Conservation (phyloP, 2,888 invertebrate genomes). For the Drosophila fulvimacula region DNA sequence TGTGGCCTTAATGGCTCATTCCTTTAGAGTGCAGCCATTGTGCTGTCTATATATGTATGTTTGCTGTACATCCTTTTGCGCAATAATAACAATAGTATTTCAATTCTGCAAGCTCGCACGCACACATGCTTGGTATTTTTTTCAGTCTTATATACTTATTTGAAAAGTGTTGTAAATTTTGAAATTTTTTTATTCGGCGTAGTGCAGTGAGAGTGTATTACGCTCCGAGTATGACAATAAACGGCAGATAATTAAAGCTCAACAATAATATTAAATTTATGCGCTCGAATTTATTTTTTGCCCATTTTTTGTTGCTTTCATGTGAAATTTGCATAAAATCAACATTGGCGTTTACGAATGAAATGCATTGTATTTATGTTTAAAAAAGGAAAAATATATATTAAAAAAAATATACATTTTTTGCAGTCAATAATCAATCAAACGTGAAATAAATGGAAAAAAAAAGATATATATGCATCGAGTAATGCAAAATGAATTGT, state of each 20-base stretch:
- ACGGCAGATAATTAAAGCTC: slow-evolving; percentile 74
- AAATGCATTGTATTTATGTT: slow-evolving; percentile 48
- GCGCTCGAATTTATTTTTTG: slow-evolving; percentile 38
- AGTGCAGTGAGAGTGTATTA: slow-evolving; percentile 43
- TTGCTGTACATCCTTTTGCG: not conserved
- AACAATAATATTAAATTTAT: slow-evolving; percentile 73
- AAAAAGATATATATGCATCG: slow-evolving; percentile 7
- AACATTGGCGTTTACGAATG: slow-evolving; percentile 72
- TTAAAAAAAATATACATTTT: slow-evolving; percentile 25
- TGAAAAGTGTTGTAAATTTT: slow-evolving; percentile 6
- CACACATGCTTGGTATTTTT: slow-evolving; percentile 4
- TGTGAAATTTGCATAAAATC: slow-evolving; percentile 74
- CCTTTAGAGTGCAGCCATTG: not conserved
- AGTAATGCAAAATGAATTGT: slow-evolving; percentile 52
- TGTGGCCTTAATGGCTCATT: slow-evolving; percentile 3
- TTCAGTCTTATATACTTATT: not conserved
- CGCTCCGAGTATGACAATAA: slow-evolving; percentile 52
- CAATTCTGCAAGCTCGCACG: not conserved
- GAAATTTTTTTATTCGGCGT: not conserved
- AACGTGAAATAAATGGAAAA: slow-evolving; percentile 72
- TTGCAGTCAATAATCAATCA: slow-evolving; percentile 71
- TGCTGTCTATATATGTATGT: not conserved
- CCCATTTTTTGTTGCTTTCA: slow-evolving; percentile 18
- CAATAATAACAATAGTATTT: slow-evolving; percentile 14
- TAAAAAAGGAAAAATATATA: not conserved